These are phyloP conservation scores for Xiphophorus couchianus DNA, from an alignment of 2,113 vertebrate species.

Conservation along the genomic window DNA sequence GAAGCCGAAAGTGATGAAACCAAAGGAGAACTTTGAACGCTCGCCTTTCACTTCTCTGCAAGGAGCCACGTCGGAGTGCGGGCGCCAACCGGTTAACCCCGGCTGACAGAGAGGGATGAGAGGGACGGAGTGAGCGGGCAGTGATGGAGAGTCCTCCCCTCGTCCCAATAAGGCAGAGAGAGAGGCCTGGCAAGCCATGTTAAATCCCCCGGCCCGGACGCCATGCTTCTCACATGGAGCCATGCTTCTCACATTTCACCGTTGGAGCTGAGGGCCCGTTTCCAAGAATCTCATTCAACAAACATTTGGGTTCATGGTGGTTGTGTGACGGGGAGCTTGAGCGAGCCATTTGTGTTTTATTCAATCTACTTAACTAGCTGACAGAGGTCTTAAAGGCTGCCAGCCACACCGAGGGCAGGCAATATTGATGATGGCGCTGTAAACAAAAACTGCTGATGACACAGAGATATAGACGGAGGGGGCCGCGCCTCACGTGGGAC, in stretches of 20 bases:
- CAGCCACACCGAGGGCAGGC: conserved; percentile 34
- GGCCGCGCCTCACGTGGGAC: conserved; percentile 22
- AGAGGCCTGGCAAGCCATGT: conserved; percentile 55
- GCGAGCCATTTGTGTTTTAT: conserved; percentile 63
- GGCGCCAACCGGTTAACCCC: conserved; percentile 46
- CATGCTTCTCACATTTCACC: conserved; percentile 16
- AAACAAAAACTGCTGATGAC: conserved; percentile 61
- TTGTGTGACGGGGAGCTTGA: conserved; percentile 27
- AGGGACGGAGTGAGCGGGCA: conserved; percentile 49
- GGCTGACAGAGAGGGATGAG: conserved; percentile 68
- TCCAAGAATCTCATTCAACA: conserved; percentile 55
- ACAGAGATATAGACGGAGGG: conserved; percentile 14
- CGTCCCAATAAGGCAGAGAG: conserved; percentile 66
- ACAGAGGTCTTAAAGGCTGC: conserved; percentile 50
- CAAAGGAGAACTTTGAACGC: conserved; percentile 18
- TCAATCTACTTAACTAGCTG: conserved; percentile 68
- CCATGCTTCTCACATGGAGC: not conserved
- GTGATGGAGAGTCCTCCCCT: conserved; percentile 70
- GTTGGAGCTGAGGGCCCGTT: conserved; percentile 23
- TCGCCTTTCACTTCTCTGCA: conserved; percentile 6
- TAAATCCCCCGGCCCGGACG: conserved; percentile 60
- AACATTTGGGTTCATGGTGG: conserved; percentile 48
- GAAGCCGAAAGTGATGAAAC: conserved; percentile 5
- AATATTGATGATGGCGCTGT: conserved; percentile 50
- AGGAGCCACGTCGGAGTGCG: conserved; percentile 39